Conservation (phyloP, 2,797 vertebrate species). For the Gymnothorax reevesii region DNA sequence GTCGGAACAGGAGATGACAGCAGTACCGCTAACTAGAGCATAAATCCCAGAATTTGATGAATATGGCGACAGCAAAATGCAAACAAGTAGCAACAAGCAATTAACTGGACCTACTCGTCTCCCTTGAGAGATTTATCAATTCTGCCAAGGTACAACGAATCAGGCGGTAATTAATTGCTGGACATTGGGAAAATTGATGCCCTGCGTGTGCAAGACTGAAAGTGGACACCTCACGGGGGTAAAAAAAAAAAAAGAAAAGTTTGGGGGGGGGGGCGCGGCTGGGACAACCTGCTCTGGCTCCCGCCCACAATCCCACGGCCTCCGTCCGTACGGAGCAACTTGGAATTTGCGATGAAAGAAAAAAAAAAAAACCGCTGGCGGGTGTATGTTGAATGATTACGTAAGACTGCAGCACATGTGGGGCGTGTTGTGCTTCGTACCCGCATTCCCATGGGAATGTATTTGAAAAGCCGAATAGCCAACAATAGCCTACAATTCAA, state of each 20-base stretch:
- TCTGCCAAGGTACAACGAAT: conserved; percentile 48
- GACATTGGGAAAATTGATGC: conserved; percentile 71
- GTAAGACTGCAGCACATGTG: too few relatives aligned
- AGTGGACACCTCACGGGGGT: neutral
- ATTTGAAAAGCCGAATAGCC: neutral
- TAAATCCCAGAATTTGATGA: conserved; percentile 18
- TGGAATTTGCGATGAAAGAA: too few relatives aligned
- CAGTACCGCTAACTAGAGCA: neutral
- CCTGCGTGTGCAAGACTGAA: neutral
- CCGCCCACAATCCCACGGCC: too few relatives aligned
- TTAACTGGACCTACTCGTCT: conserved; percentile 13
- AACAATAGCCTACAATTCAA: too few relatives aligned
- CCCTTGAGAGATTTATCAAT: conserved; percentile 48
- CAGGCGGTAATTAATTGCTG: conserved; percentile 63
- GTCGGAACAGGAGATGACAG: neutral
- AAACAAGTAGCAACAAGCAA: neutral
- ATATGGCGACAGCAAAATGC: conserved; percentile 16
- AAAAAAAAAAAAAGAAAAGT: too few relatives aligned
- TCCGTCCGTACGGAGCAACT: too few relatives aligned
- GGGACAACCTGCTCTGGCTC: conserved; percentile 45
- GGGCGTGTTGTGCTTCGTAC: too few relatives aligned
- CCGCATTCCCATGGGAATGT: too few relatives aligned
- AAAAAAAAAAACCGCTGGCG: too few relatives aligned
- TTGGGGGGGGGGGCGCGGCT: neutral
- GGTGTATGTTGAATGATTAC: too few relatives aligned